Evolutionary conservation across 1,140 invertebrate genomes (phyloP).

Genomic region (Ostrea denselamellosa): DNA sequence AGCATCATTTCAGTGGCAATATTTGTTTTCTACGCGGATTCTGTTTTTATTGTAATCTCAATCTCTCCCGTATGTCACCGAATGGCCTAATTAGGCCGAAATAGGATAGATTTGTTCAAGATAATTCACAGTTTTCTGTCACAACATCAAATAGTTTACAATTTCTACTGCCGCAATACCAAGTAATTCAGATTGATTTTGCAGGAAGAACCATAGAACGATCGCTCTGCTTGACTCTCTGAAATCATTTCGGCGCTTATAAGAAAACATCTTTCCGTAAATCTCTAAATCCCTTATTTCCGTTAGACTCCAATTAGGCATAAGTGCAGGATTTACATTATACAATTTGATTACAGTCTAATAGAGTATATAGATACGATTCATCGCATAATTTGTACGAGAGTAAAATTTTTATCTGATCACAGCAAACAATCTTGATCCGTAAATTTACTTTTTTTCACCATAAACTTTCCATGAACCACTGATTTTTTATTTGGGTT

Average conservation of each 20-base stretch:
- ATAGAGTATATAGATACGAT: neutral
- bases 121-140: constrained; percentile 19
- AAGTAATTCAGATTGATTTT: constrained; percentile 9
- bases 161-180: neutral
- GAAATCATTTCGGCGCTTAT: constrained; percentile 3
- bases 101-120: neutral
- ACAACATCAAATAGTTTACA: neutral
- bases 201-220: neutral
- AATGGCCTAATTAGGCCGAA: neutral
- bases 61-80: neutral
- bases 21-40: neutral
- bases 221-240: neutral
- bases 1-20: too few relatives aligned
- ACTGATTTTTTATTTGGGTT: too few relatives aligned
- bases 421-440: neutral
- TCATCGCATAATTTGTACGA: neutral
- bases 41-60: neutral
- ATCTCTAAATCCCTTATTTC: constrained; percentile 28
- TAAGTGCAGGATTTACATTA: neutral
- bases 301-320: neutral
- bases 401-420: neutral
- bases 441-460: neutral
- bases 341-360: neutral
- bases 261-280: constrained; percentile 33
- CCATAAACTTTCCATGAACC: too few relatives aligned